phyloP scores from a whole-genome alignment of 2,888 invertebrate genomes.

The Gandaritis pyraliata region DNA sequence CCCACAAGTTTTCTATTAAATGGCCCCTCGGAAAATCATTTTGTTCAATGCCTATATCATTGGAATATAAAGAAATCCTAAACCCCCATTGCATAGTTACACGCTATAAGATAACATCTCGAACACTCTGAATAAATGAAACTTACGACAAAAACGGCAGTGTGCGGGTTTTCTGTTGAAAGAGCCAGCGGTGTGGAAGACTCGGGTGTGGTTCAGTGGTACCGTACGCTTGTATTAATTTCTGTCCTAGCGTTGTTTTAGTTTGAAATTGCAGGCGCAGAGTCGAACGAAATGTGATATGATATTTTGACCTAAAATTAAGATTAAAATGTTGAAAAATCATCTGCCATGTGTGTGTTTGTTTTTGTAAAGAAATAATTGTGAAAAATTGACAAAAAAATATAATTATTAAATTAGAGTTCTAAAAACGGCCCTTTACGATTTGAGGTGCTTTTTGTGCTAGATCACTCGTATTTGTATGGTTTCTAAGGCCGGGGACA shows the following conservation, averaged over 20 bases:
- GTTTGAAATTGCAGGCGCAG: slow-evolving; percentile 31
- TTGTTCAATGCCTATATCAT: too few relatives aligned
- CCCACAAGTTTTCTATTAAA: too few relatives aligned
- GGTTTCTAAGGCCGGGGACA: slow-evolving; percentile 26
- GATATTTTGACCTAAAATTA: slow-evolving; percentile 69
- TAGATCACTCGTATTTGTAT: slow-evolving; percentile 33
- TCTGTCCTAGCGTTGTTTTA: background rate
- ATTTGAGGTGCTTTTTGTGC: slow-evolving; percentile 41
- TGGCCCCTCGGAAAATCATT: too few relatives aligned
- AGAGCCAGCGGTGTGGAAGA: background rate
- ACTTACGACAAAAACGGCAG: background rate
- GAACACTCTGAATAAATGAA: too few relatives aligned
- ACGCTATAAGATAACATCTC: too few relatives aligned
- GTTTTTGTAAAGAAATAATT: slow-evolving; percentile 70
- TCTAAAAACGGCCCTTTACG: slow-evolving; percentile 31
- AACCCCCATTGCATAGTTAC: too few relatives aligned
- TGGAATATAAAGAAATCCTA: too few relatives aligned
- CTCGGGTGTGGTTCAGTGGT: slow-evolving; percentile 3
- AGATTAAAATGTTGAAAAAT: slow-evolving; percentile 73
- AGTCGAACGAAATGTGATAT: slow-evolving; percentile 66
- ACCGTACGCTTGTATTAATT: slow-evolving; percentile 7
- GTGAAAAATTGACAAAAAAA: slow-evolving; percentile 69
- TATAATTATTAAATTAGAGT: slow-evolving; percentile 42
- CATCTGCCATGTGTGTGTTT: slow-evolving; percentile 73
- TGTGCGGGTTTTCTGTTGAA: background rate